Percentiles rank a stretch among this genome's conserved stretches.
These are phyloP conservation scores for Sebastes elongatus DNA, from an alignment of 2,797 vertebrate genomes.

Conservation along the genomic window DNA sequence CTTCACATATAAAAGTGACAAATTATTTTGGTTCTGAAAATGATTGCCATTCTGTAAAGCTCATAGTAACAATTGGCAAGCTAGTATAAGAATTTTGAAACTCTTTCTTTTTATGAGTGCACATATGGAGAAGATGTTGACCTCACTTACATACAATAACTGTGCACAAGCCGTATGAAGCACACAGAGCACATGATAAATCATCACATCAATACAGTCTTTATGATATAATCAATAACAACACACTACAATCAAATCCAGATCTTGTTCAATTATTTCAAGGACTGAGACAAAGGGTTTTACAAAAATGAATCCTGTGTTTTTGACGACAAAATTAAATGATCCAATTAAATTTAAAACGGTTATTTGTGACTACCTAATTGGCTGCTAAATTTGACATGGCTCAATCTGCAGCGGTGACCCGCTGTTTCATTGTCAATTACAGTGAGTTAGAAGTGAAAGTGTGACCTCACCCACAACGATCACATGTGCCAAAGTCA, in stretches of 20 bases:
- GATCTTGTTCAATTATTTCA: not conserved
- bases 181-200: constrained; percentile 18
- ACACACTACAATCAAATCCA: not conserved
- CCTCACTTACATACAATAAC: constrained; percentile 3
- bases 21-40: constrained; percentile 12
- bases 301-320: not conserved
- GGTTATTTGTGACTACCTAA: constrained; percentile 38
- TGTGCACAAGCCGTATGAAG: not conserved
- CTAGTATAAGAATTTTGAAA: not conserved
- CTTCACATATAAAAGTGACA: not conserved
- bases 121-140: constrained; percentile 35
- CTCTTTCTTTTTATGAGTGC: constrained; percentile 2
- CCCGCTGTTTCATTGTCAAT: constrained; percentile 69
- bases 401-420: constrained; percentile 45
- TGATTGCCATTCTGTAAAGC: not conserved
- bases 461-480: constrained; percentile 75
- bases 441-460: constrained; percentile 70
- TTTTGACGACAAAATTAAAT: constrained; percentile 4
- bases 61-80: not conserved
- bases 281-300: not conserved
- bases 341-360: constrained; percentile 18
- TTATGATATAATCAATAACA: constrained; percentile 1
- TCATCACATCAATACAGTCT: constrained; percentile 5
- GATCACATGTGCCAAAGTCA: constrained; percentile 81
- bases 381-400: constrained; percentile 51